Evolutionary conservation across 2,797 vertebrate genomes (phyloP), one percentile per base, ranked within the genome.

Genomic region (Tauraco hartlaubi): DNA sequence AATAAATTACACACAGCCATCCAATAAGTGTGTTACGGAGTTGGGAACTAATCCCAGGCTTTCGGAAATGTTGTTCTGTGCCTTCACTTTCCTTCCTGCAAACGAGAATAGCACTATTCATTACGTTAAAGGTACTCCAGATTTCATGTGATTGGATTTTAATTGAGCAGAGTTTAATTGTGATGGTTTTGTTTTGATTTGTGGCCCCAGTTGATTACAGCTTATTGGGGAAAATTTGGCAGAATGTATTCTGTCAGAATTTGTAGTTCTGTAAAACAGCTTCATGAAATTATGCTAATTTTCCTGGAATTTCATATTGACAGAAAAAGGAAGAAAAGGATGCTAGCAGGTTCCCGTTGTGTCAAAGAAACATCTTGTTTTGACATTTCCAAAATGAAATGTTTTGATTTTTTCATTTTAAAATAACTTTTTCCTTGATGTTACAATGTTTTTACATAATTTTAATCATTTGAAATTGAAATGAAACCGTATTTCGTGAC

Each of bases 281-380:
- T 68, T 83, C 0, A 1, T 29, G 62, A 90, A 96, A 66, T 83
- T 9, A 73, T 90, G 84, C 37, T 81, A 15, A 88, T 93, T 96
- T 92, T 54, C 31, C 20, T 49, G 58, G 33, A 90, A 89, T 94
- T 94, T 85, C 54, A 75, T 95, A 54, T 93, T 88, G 93, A 84
- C 75, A 93, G 75, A 48, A 74, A 79, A 81, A 72, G 44, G 58
- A 62, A 83, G 35, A 59, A 76, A 95, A 83, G 28, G 66, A 88
- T 71, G 76, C 21, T 72, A 84, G 48, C 77, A 76, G 86, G 77
- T 92, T 95, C 80, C 78, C 33, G 55, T 93, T 90, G 77, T 95
- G 92, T 95, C 95, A 96, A 90, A 87, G 80, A 93, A 94, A 94
- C 79, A 67, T 90, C 76, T 84, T 96, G 94, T 94, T 96, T 94